A percentile compares a stretch with the other conserved stretches of the same genome.
Evolutionary conservation across 2,797 vertebrate genomes (phyloP).

Genomic region (Dermochelys coriacea): DNA sequence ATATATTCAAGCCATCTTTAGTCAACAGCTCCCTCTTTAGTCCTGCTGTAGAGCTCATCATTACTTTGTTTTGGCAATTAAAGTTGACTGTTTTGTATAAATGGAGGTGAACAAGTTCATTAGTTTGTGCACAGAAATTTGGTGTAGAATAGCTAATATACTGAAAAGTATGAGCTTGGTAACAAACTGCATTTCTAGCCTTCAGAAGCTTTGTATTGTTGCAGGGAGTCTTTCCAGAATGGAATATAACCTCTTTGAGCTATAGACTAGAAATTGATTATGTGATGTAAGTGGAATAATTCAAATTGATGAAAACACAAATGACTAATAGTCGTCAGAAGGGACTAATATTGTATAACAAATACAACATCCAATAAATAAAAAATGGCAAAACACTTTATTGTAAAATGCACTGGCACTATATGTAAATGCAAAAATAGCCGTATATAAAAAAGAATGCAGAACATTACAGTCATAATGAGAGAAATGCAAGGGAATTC

Average conservation of each 20-base stretch:
- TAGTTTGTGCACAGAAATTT: not conserved
- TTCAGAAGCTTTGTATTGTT: slow-evolving; percentile 2
- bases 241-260: not conserved
- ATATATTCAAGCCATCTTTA: slow-evolving; percentile 57
- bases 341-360: not conserved
- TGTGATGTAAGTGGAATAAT: slow-evolving; percentile 19
- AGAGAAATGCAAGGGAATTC: not conserved
- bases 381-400: not conserved
- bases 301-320: not conserved
- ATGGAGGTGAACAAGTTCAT: not conserved
- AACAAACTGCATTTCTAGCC: not conserved
- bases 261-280: not conserved
- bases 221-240: not conserved
- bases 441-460: not conserved
- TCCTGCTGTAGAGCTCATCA: slow-evolving; percentile 41
- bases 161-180: not conserved
- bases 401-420: not conserved
- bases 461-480: not conserved
- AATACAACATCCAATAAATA: not conserved
- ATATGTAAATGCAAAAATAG: not conserved
- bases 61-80: slow-evolving; percentile 39
- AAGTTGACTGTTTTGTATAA: not conserved
- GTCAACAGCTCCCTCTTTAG: slow-evolving; percentile 81
- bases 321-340: not conserved
- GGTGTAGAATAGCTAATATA: not conserved